Percentiles rank a stretch among this genome's conserved stretches.
These are phyloP conservation scores for Pristiophorus japonicus DNA, from an alignment of 2,113 vertebrate species.

Conservation along the genomic window DNA sequence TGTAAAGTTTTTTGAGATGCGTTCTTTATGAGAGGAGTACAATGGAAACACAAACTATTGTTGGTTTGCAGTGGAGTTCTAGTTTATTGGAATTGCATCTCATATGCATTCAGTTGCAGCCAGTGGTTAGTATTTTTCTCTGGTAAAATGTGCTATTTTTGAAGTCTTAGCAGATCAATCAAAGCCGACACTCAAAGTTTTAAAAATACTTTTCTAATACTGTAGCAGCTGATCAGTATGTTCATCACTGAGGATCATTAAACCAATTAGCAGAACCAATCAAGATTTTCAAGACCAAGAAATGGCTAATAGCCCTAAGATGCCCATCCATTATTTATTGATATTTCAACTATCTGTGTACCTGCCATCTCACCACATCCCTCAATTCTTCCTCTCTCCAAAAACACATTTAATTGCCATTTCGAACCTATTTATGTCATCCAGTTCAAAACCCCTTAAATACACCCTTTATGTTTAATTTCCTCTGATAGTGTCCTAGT, in stretches of 20 bases:
- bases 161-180: neutral
- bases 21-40: neutral
- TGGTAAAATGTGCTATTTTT: neutral
- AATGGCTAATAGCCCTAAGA: neutral
- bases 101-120: neutral
- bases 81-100: neutral
- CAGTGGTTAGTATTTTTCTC: neutral
- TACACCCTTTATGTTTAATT: neutral
- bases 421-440: neutral
- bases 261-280: neutral
- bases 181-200: neutral
- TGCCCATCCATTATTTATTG: neutral
- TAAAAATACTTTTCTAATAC: neutral
- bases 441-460: neutral
- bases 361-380: neutral
- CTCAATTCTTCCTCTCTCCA: neutral
- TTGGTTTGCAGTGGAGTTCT: neutral
- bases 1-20: neutral
- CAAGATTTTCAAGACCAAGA: neutral
- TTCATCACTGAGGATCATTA: neutral
- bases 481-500: neutral
- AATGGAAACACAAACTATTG: neutral
- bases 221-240: neutral
- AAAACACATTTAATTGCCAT: neutral
- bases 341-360: neutral